Conservation (phyloP, 2,113 vertebrate species). For the Pelodiscus sinensis region DNA sequence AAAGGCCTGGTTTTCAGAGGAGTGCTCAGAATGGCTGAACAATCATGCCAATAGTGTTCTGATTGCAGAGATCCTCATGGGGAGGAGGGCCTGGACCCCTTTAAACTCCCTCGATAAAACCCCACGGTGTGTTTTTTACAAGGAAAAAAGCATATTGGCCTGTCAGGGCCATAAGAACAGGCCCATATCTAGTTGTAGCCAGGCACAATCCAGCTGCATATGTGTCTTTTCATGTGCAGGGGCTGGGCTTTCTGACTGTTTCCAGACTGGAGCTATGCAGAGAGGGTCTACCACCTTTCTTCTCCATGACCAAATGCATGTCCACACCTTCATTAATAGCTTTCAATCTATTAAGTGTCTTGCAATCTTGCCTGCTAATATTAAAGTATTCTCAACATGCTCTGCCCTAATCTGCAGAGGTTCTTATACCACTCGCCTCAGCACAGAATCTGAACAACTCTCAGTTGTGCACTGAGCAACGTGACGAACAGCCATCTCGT, state of each 20-base stretch:
- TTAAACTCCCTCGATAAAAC: not conserved
- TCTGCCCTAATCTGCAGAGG: not conserved
- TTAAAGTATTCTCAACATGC: not conserved
- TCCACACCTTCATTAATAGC: not conserved
- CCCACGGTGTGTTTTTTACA: not conserved
- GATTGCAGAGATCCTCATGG: not conserved
- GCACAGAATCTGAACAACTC: not conserved
- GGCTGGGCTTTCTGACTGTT: not conserved
- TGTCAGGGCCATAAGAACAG: not conserved
- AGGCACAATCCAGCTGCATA: not conserved
- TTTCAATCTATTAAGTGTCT: fast-evolving
- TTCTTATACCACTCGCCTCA: not conserved
- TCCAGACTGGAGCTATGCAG: not conserved
- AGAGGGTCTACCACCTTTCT: not conserved
- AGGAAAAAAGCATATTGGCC: not conserved
- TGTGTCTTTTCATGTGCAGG: not conserved
- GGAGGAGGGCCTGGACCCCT: no score
- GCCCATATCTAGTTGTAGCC: not conserved
- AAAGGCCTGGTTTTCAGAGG: not conserved
- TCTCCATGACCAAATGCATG: not conserved
- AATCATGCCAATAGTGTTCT: not conserved
- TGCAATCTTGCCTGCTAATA: not conserved
- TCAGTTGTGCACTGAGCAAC: not conserved
- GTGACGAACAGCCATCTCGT: not conserved
- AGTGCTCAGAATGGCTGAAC: not conserved